Evolutionary conservation across 2,888 invertebrate species (phyloP).

Genomic region (Epinotia brunnichana): DNA sequence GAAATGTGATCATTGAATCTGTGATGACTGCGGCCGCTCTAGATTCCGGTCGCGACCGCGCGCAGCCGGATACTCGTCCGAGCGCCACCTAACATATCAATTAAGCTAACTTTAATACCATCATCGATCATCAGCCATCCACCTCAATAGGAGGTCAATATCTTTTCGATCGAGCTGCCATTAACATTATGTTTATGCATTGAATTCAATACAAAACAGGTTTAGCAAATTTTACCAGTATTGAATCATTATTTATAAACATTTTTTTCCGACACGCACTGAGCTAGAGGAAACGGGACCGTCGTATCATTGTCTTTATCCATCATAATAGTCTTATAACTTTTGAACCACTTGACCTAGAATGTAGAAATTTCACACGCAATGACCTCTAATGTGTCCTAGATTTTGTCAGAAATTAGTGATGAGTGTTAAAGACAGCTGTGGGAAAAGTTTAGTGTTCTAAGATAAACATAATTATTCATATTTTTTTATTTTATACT

Average conservation of each 20-base stretch:
- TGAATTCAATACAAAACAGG: constrained; percentile 72
- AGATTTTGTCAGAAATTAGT: constrained; percentile 38
- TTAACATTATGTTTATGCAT: constrained; percentile 62
- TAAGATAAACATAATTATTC: too few relatives aligned
- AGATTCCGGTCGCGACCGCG: constrained; percentile 59
- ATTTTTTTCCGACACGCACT: constrained; percentile 3
- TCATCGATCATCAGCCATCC: constrained; percentile 78
- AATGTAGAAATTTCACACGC: constrained; percentile 40
- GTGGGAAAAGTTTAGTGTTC: constrained; percentile 15
- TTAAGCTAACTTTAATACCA: constrained; percentile 68
- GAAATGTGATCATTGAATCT: constrained; percentile 37
- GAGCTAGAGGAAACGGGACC: constrained; percentile 27
- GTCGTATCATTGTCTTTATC: constrained; percentile 39
- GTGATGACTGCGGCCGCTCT: constrained; percentile 49
- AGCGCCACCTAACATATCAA: constrained; percentile 74
- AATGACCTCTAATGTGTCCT: constrained; percentile 39
- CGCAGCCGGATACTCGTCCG: constrained; percentile 59
- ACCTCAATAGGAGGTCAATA: constrained; percentile 75
- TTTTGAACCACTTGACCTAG: constrained; percentile 43
- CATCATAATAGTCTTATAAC: constrained; percentile 40
- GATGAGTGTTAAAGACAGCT: constrained; percentile 26
- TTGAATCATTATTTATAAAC: constrained; percentile 48
- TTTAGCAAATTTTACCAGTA: constrained; percentile 59
- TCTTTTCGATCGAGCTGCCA: constrained; percentile 69
- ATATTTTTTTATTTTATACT: background rate